phyloP scores from a whole-genome alignment of 2,888 invertebrate genomes.

The Subacronicta megacephala region DNA sequence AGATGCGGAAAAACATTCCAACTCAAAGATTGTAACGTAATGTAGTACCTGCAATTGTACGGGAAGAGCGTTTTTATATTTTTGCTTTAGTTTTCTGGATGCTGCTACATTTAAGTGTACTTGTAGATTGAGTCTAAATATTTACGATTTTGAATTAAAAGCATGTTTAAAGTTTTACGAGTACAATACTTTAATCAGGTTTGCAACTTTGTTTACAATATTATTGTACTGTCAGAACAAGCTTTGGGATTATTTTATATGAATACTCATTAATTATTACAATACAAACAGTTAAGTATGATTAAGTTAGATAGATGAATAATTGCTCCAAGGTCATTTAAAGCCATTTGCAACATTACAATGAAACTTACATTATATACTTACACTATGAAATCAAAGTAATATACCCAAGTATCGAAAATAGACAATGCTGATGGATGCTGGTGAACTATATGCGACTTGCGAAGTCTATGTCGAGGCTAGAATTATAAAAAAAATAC shows the following conservation, averaged over 20 bases:
- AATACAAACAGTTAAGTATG: neutral
- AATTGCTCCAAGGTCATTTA: neutral
- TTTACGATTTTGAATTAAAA: conserved; percentile 19
- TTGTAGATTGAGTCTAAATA: conserved; percentile 32
- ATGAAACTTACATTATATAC: too few relatives aligned
- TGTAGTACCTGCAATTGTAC: conserved; percentile 34
- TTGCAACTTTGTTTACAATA: neutral
- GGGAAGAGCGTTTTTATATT: conserved; percentile 25
- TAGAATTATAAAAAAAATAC: neutral
- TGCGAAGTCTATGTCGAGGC: too few relatives aligned
- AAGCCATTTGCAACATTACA: neutral
- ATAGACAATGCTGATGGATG: too few relatives aligned
- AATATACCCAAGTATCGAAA: too few relatives aligned
- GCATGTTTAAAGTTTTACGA: conserved; percentile 6
- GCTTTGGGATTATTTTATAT: neutral
- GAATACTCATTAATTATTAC: neutral
- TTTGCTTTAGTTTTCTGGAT: conserved; percentile 25
- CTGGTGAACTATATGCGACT: neutral
- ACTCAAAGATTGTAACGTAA: conserved; percentile 50
- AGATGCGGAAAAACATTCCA: conserved; percentile 52
- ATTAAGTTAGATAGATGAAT: neutral
- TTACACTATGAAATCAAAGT: too few relatives aligned
- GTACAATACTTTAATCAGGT: neutral
- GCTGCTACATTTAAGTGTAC: conserved; percentile 18
- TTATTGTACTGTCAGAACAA: neutral